Evolutionary conservation across 2,113 vertebrate genomes (phyloP).

Genomic region (Poeciliopsis turrubarensis): DNA sequence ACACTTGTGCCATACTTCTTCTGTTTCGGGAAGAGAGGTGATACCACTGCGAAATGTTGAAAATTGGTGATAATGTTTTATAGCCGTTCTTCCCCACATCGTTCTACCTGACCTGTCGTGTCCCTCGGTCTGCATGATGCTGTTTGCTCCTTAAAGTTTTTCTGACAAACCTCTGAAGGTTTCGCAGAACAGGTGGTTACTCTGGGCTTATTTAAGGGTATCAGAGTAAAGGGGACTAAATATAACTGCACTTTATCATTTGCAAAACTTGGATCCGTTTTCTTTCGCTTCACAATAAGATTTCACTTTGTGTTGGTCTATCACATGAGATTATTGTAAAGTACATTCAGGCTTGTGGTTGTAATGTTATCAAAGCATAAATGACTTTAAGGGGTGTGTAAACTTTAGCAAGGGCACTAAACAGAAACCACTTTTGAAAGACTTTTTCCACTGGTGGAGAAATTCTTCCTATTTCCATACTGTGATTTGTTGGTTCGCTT

Average conservation of each 20-base stretch:
- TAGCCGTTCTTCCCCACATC: not conserved
- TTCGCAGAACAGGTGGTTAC: not conserved
- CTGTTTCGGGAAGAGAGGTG: not conserved
- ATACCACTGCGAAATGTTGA: not conserved
- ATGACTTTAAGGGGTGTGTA: not conserved
- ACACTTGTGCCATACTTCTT: not conserved
- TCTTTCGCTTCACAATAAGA: not conserved
- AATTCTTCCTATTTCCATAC: slow-evolving; percentile 1
- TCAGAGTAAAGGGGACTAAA: not conserved
- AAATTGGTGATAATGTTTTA: not conserved
- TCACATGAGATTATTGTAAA: not conserved
- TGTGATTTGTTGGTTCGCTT: slow-evolving; percentile 49
- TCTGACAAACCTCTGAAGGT: not conserved
- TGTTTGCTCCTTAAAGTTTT: not conserved
- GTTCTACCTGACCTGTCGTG: not conserved
- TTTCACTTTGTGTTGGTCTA: not conserved
- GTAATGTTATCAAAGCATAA: not conserved
- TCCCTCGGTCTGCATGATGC: not conserved
- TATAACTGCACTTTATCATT: not conserved
- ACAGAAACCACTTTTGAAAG: slow-evolving; percentile 18
- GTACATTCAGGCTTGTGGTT: not conserved
- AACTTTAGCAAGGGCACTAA: not conserved
- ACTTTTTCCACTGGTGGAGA: slow-evolving; percentile 10
- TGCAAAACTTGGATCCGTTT: not conserved
- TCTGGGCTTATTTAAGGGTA: not conserved